These are phyloP conservation scores for Octopus bimaculoides DNA, from an alignment of 1,140 invertebrate genomes.

Conservation along the genomic window DNA sequence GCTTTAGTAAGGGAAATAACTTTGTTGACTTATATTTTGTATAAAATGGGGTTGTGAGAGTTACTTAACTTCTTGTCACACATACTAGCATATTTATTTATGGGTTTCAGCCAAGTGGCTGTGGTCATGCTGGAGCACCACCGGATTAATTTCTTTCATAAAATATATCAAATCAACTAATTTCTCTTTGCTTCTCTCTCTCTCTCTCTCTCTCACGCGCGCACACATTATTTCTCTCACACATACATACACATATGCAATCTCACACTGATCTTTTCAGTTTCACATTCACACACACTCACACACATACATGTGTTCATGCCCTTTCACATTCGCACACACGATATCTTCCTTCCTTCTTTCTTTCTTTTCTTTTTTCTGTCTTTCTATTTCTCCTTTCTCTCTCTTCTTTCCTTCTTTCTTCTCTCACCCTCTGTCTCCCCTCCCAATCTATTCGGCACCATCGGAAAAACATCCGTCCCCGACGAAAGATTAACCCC, in stretches of 20 bases:
- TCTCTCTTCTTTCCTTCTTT: neutral
- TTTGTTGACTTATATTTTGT: too few relatives aligned
- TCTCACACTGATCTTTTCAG: neutral
- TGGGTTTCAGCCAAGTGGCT: too few relatives aligned
- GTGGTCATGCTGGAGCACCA: too few relatives aligned
- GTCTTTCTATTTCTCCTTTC: neutral
- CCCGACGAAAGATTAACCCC: too few relatives aligned
- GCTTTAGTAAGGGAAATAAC: too few relatives aligned
- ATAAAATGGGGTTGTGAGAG: too few relatives aligned
- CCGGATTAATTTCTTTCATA: too few relatives aligned
- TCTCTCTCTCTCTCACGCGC: neutral
- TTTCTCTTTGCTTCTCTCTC: neutral
- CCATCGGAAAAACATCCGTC: too few relatives aligned
- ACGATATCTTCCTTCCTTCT: neutral
- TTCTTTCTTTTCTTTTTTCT: neutral
- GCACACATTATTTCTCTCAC: neutral
- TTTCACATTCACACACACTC: neutral
- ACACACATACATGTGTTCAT: neutral
- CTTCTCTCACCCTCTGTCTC: neutral
- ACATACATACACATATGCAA: neutral
- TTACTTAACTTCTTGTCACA: too few relatives aligned
- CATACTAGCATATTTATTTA: too few relatives aligned
- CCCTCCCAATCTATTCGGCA: too few relatives aligned
- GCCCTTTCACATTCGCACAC: neutral
- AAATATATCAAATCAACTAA: too few relatives aligned